These are phyloP conservation scores for Stictocephala bisonia DNA, from an alignment of 2,888 invertebrate species.

Conservation along the genomic window DNA sequence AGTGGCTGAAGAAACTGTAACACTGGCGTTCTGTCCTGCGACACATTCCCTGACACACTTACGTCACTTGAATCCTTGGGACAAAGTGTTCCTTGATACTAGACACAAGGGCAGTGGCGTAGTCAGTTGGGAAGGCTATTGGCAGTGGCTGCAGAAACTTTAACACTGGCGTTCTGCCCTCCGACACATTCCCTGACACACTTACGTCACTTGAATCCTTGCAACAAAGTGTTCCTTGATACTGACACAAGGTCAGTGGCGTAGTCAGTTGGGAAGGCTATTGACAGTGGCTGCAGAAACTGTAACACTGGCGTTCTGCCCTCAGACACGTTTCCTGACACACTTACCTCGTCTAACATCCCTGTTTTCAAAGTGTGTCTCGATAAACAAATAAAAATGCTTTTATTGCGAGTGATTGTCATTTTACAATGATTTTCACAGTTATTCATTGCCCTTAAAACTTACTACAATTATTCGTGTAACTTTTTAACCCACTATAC, in stretches of 20 bases:
- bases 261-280: neutral
- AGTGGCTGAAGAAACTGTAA: conserved; percentile 33
- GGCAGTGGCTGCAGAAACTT: conserved; percentile 34
- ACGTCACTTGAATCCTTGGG: neutral
- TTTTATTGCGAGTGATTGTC: too few relatives aligned
- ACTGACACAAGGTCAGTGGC: neutral
- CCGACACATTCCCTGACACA: conserved; percentile 32
- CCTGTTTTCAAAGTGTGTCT: too few relatives aligned
- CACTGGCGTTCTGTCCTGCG: neutral
- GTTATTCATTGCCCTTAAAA: too few relatives aligned
- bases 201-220: neutral
- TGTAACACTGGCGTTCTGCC: conserved; percentile 15
- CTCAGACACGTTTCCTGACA: conserved; percentile 24
- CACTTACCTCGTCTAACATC: conserved; percentile 25
- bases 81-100: neutral
- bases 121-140: conserved; percentile 36
- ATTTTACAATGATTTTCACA: too few relatives aligned
- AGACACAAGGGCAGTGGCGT: neutral
- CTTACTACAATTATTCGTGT: too few relatives aligned
- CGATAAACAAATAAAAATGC: too few relatives aligned
- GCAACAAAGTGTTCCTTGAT: neutral
- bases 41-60: conserved; percentile 37
- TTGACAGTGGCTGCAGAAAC: conserved; percentile 34
- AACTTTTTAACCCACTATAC: too few relatives aligned
- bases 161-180: conserved; percentile 6